These are phyloP conservation scores for Lithobates pipiens DNA, from an alignment of 2,797 vertebrate genomes.

Conservation along the genomic window DNA sequence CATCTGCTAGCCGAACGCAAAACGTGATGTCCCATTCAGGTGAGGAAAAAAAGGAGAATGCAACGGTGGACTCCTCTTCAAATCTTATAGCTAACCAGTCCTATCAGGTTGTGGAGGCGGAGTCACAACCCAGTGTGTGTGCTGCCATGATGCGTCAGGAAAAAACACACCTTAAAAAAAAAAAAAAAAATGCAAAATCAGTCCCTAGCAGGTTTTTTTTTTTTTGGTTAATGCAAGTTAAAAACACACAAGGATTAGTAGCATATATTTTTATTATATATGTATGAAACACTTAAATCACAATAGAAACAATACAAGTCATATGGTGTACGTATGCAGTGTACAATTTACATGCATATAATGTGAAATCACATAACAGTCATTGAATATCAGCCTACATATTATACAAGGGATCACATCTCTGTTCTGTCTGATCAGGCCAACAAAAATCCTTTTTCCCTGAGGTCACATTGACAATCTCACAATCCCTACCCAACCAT, in stretches of 20 bases:
- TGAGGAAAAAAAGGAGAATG: too few relatives aligned
- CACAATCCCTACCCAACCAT: slow-evolving; percentile 3
- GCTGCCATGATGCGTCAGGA: too few relatives aligned
- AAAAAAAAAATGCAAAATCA: too few relatives aligned
- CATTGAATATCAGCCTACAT: slow-evolving; percentile 38
- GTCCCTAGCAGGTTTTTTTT: too few relatives aligned
- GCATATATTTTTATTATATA: slow-evolving; percentile 39
- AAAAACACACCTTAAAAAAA: too few relatives aligned
- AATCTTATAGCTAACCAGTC: too few relatives aligned
- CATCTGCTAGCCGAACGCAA: too few relatives aligned
- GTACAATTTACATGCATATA: slow-evolving; percentile 50
- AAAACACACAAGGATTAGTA: neutral
- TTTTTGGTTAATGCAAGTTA: too few relatives aligned
- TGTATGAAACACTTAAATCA: slow-evolving; percentile 49
- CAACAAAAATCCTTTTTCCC: slow-evolving; percentile 16
- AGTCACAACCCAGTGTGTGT: too few relatives aligned
- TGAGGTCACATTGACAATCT: slow-evolving; percentile 35
- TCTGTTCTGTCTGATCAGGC: slow-evolving; percentile 22
- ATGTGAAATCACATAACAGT: slow-evolving; percentile 48
- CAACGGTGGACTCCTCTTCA: too few relatives aligned
- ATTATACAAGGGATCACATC: slow-evolving; percentile 27
- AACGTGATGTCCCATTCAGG: too few relatives aligned
- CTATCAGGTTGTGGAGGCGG: too few relatives aligned
- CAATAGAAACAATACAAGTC: slow-evolving; percentile 28
- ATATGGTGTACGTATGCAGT: neutral